Evolutionary conservation across 2,113 vertebrate genomes (phyloP).

Genomic region (Jacana jacana): DNA sequence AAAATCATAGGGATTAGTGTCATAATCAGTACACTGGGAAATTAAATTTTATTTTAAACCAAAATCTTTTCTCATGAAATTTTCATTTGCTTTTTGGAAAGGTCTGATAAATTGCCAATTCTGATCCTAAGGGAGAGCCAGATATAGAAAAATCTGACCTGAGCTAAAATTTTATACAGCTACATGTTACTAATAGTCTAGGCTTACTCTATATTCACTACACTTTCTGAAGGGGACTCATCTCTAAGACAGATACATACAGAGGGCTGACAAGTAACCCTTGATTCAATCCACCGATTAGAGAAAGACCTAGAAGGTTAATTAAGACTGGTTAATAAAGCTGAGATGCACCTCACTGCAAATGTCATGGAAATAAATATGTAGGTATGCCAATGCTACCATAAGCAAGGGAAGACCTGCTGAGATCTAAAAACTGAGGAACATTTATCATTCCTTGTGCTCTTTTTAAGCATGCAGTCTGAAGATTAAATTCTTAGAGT

Average conservation of each 20-base stretch:
- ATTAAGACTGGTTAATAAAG: too few species aligned
- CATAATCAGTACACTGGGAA: background rate
- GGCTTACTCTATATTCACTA: background rate
- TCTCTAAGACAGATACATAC: background rate
- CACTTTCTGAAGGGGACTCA: background rate
- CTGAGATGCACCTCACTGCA: too few species aligned
- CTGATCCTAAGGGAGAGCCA: background rate
- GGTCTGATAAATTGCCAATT: background rate
- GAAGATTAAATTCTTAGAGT: background rate
- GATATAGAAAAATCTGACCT: background rate
- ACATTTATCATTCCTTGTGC: background rate
- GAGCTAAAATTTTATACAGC: background rate
- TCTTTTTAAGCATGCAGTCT: background rate
- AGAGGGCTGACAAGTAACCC: background rate
- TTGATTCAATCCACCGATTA: background rate
- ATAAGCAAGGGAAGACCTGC: background rate
- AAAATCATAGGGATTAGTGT: background rate
- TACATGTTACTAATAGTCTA: background rate
- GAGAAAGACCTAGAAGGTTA: background rate
- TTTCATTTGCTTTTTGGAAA: background rate
- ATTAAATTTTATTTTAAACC: background rate
- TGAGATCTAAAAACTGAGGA: background rate
- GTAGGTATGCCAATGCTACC: background rate
- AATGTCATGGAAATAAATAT: background rate
- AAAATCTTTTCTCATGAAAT: background rate